Evolutionary conservation across 2,888 invertebrate genomes (phyloP).

Genomic region (Camptogramma bilineatum): DNA sequence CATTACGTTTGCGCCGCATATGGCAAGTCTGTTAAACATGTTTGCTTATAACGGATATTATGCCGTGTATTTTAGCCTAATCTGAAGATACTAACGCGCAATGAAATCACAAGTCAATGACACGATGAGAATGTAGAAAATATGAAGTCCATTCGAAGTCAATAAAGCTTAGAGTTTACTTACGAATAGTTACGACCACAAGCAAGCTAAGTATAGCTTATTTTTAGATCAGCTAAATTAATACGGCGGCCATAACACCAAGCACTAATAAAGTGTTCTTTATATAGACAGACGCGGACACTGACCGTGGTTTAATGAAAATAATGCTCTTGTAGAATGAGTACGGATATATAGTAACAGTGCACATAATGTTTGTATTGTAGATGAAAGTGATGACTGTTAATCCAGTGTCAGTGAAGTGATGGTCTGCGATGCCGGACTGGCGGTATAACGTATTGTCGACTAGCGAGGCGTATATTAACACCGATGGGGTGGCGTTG

Average conservation of each 20-base stretch:
- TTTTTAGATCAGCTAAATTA: constrained; percentile 37
- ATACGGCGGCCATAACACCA: constrained; percentile 42
- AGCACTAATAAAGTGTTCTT: constrained; percentile 49
- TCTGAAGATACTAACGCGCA: constrained; percentile 9
- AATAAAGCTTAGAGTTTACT: constrained; percentile 20
- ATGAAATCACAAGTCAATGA: not conserved
- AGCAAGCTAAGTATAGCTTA: constrained; percentile 30
- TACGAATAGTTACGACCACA: constrained; percentile 22
- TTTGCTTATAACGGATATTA: constrained; percentile 37
- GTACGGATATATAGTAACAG: constrained; percentile 20
- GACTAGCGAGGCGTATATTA: constrained; percentile 81
- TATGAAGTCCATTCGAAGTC: not conserved
- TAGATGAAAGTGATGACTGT: constrained; percentile 52
- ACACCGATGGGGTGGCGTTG: constrained; percentile 63
- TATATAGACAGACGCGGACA: constrained; percentile 68
- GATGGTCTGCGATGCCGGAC: constrained; percentile 82
- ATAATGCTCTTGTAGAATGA: constrained; percentile 50
- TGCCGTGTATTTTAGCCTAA: constrained; percentile 10
- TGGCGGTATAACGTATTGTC: constrained; percentile 85
- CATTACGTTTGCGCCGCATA: constrained; percentile 52
- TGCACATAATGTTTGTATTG: constrained; percentile 53
- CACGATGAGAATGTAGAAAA: not conserved
- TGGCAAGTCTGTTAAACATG: constrained; percentile 42
- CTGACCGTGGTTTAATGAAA: constrained; percentile 61
- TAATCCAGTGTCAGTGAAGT: constrained; percentile 60